These are phyloP conservation scores for Hydrochoerus hydrochaeris DNA, from an alignment of 2,113 vertebrate species.

Conservation along the genomic window DNA sequence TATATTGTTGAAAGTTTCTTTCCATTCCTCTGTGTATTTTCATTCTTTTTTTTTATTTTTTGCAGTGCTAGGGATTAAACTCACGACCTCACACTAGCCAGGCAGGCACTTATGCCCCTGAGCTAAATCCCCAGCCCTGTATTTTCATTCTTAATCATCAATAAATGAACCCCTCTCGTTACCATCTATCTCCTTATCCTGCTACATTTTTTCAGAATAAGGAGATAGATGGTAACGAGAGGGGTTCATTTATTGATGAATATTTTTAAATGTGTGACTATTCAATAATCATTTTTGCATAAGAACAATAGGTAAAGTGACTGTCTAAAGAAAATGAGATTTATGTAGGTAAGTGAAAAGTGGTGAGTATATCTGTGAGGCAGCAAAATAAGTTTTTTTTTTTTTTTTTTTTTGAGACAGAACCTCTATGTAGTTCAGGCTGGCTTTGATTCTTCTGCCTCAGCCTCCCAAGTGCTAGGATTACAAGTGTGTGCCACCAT, in stretches of 20 bases:
- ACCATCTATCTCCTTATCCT: not conserved
- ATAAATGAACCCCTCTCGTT: not conserved
- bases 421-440: not conserved
- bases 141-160: not conserved
- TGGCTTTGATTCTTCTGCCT: not conserved
- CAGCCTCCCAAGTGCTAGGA: not conserved
- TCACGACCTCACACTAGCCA: no score
- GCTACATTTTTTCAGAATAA: not conserved
- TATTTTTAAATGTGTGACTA: conserved; percentile 25
- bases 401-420: not conserved
- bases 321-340: conserved; percentile 43
- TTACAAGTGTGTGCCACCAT: not conserved
- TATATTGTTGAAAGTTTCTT: not conserved
- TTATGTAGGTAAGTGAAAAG: conserved; percentile 26
- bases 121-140: no score
- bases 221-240: no score
- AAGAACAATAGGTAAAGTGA: conserved; percentile 38
- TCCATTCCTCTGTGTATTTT: not conserved
- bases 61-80: no score
- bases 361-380: not conserved
- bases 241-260: no score
- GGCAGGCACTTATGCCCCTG: no score
- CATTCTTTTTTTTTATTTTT: no score
- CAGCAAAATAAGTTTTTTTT: not conserved
- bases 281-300: conserved; percentile 24